Evolutionary conservation across 2,797 vertebrate species (phyloP).

Genomic region (Enoplosus armatus): DNA sequence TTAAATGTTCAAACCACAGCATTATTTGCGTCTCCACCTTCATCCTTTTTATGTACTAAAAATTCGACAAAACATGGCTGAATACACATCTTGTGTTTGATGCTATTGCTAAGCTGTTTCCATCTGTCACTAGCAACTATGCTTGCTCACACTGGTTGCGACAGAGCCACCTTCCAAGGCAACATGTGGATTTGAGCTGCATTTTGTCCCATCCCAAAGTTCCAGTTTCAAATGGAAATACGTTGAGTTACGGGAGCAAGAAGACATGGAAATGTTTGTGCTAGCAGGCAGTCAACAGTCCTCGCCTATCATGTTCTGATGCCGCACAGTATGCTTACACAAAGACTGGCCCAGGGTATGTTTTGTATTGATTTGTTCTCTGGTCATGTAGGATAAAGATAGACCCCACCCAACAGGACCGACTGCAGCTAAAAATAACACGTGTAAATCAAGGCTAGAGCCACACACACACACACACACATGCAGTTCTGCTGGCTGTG

Average conservation of each 20-base stretch:
- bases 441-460: slow-evolving; percentile 62
- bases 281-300: not conserved
- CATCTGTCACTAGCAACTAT: not conserved
- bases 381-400: slow-evolving; percentile 76
- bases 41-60: not conserved
- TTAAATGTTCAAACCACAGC: not conserved
- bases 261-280: not conserved
- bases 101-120: not conserved
- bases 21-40: not conserved
- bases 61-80: not conserved
- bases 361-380: slow-evolving; percentile 78
- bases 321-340: slow-evolving; percentile 59
- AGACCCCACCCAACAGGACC: slow-evolving; percentile 70
- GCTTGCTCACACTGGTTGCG: not conserved
- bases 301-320: slow-evolving; percentile 30
- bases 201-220: not conserved
- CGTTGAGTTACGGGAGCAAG: not conserved
- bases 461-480: slow-evolving; percentile 29
- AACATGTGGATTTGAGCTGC: too few species aligned
- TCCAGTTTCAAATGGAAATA: not conserved
- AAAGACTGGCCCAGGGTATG: slow-evolving; percentile 68
- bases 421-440: slow-evolving; percentile 72
- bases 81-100: not conserved
- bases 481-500: slow-evolving; percentile 30
- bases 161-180: not conserved